These are phyloP conservation scores for Bettongia penicillata DNA, from an alignment of 2,113 vertebrate genomes.

Conservation along the genomic window DNA sequence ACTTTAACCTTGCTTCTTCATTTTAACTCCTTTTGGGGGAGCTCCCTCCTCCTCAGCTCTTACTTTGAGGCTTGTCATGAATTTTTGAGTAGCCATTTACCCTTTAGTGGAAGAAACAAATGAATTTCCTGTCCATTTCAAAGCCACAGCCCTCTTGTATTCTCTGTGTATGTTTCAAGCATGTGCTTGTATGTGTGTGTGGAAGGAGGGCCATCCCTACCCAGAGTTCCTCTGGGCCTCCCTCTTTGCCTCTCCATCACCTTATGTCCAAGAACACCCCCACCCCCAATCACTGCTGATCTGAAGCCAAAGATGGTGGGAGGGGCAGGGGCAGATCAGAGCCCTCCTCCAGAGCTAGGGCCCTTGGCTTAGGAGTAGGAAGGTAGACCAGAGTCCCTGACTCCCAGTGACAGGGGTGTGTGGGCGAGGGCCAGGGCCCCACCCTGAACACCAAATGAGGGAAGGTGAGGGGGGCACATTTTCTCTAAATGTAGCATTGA, in stretches of 20 bases:
- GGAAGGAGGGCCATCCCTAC: conserved; percentile 35
- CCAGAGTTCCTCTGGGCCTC: conserved; percentile 48
- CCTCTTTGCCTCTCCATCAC: conserved; percentile 40
- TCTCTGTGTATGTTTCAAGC: conserved; percentile 72
- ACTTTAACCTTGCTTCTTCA: conserved; percentile 84
- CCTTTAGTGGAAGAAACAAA: conserved; percentile 70
- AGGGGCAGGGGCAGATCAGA: conserved; percentile 59
- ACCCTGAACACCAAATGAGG: conserved; percentile 65
- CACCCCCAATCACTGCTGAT: conserved; percentile 71
- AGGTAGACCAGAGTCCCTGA: conserved; percentile 23
- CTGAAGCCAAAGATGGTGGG: conserved; percentile 80
- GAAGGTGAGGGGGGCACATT: conserved; percentile 71
- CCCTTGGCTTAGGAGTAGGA: conserved; percentile 1
- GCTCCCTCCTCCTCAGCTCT: conserved; percentile 42
- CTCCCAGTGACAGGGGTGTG: conserved; percentile 21
- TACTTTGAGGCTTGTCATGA: conserved; percentile 78
- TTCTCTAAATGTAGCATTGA: conserved; percentile 81
- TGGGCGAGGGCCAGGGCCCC: conserved; percentile 13
- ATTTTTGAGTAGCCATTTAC: conserved; percentile 81
- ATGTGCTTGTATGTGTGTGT: conserved; percentile 75
- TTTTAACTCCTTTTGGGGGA: conserved; percentile 61
- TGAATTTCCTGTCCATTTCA: conserved; percentile 79
- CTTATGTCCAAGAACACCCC: conserved; percentile 58
- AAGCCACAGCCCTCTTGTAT: conserved; percentile 68
- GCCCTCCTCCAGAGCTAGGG: conserved; percentile 36